These are phyloP conservation scores for Agrotis puta DNA, from an alignment of 2,888 invertebrate species.

Conservation along the genomic window DNA sequence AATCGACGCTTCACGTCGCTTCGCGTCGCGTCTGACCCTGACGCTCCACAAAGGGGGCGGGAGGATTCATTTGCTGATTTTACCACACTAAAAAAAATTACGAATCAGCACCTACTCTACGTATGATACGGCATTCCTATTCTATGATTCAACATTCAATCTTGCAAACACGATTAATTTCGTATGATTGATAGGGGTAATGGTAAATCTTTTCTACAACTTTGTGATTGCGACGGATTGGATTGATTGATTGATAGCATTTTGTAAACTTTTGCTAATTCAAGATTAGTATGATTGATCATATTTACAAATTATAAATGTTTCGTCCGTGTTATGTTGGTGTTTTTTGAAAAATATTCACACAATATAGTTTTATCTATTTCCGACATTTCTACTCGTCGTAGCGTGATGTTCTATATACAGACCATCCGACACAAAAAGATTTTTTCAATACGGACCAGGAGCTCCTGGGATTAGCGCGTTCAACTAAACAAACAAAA, in stretches of 20 bases:
- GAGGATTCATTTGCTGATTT: too few species aligned
- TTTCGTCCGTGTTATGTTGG: not conserved
- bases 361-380: not conserved
- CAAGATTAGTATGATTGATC: not conserved
- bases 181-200: slow-evolving; percentile 2
- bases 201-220: not conserved
- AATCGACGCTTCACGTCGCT: too few species aligned
- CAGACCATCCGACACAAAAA: too few species aligned
- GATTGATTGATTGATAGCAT: not conserved
- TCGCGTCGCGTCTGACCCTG: too few species aligned
- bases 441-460: too few species aligned
- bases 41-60: too few species aligned
- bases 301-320: not conserved
- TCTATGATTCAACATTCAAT: slow-evolving; percentile 20
- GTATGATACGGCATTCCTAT: not conserved
- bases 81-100: not conserved
- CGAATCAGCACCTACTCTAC: not conserved
- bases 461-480: too few species aligned
- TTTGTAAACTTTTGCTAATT: not conserved
- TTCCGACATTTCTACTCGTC: too few species aligned
- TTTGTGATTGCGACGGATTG: not conserved
- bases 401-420: too few species aligned
- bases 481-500: too few species aligned
- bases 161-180: not conserved
- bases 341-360: not conserved